Percentiles rank a stretch among this genome's conserved stretches.
Evolutionary conservation across 2,113 vertebrate species (phyloP).

Genomic region (Phalacrocorax pelagicus): DNA sequence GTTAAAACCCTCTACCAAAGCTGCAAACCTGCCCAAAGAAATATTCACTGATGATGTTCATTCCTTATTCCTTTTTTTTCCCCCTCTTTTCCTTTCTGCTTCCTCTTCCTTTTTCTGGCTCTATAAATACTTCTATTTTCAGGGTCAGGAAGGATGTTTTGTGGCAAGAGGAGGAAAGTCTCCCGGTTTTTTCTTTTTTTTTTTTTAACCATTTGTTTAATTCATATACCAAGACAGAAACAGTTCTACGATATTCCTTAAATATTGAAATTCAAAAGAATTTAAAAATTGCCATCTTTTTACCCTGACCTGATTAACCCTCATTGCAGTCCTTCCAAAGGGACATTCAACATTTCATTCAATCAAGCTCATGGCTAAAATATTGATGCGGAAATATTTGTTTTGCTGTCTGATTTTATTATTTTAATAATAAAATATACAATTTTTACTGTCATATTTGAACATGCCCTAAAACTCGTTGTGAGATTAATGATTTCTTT

Average conservation of each 20-base stretch:
- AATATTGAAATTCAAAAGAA: background rate
- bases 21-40: background rate
- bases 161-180: background rate
- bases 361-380: background rate
- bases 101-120: background rate
- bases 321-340: background rate
- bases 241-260: background rate
- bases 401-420: background rate
- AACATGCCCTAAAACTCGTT: background rate
- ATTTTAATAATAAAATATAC: background rate
- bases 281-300: background rate
- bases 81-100: background rate
- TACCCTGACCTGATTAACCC: background rate
- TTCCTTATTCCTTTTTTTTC: background rate
- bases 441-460: background rate
- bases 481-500: background rate
- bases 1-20: background rate
- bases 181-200: background rate
- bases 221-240: background rate
- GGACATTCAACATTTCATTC: background rate
- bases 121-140: background rate
- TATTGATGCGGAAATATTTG: background rate
- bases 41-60: background rate
- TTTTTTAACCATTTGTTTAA: background rate
- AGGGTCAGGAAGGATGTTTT: background rate